Evolutionary conservation across 2,888 invertebrate species (phyloP), one percentile per base, ranked within the genome.

Genomic region (Drosophila pegasa): DNA sequence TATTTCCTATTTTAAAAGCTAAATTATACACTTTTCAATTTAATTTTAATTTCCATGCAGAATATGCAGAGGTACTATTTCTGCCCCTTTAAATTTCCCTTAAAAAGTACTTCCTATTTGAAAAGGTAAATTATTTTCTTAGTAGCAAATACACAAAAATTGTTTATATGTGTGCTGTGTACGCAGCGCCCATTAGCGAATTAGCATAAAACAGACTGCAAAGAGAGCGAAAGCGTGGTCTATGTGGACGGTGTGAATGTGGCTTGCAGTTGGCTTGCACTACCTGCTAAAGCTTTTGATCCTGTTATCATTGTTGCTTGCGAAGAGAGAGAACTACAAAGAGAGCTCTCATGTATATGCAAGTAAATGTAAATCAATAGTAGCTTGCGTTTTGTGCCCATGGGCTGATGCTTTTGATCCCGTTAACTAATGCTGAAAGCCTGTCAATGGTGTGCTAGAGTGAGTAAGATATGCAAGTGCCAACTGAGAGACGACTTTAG

Each of bases 321-420:
- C 14, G n/a, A 25, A 40, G n/a, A n/a, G 22, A 22, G 14, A 25
- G 22, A 25, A 8, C 8, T 7, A n/a, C 37, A 37, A 25, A 4
- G 41, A n/a, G n/a, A 25, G n/a, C n/a, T 9, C 9, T n/a, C 25
- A 16, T n/a, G 9, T 9, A 16, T 1, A 7, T 16, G 45, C 9
- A 16, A 10, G 10, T 3, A 29, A 27, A 16, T 16, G 10, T 3
- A 29, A 27, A 16, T 31, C 18, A 29, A 29, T 10, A 27, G n/a
- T n/a, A 22, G 31, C 3, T 18, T 48, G 20, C 5, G 0, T 14
- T 20, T 20, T 14, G 16, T 6, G 7, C 10, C n/a, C 25, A 25
- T 27, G 25, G 7, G 16, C 12, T 35, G 25, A 51, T 25, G 51
- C 51, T 52, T 52, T 52, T 52, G 51, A 52, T 52, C 37, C 51